These are phyloP conservation scores for Eulithis testata DNA, from an alignment of 2,888 invertebrate genomes.

Conservation along the genomic window DNA sequence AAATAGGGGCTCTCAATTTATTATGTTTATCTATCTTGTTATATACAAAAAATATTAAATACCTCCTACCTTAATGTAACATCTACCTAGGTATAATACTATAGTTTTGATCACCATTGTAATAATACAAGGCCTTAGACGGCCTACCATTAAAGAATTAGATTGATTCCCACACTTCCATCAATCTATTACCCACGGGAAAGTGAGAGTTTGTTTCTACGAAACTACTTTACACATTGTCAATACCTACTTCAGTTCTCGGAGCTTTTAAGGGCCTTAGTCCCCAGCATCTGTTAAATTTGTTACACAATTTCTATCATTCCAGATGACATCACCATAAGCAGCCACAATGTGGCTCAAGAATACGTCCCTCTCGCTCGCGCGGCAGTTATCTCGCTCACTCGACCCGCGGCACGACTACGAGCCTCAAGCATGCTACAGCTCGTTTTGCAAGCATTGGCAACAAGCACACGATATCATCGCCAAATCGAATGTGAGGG, in stretches of 20 bases:
- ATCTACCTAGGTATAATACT: too few relatives aligned
- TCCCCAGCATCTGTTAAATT: too few relatives aligned
- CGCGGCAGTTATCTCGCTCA: constrained; percentile 84
- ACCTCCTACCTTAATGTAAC: too few relatives aligned
- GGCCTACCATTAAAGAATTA: constrained; percentile 8
- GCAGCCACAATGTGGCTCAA: constrained; percentile 87
- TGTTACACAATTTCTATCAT: constrained; percentile 12
- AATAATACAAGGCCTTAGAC: too few relatives aligned
- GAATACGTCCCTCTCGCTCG: constrained; percentile 85
- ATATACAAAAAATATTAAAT: too few relatives aligned
- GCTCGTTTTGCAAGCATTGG: constrained; percentile 97
- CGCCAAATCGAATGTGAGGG: constrained; percentile 86
- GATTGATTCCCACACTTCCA: constrained; percentile 19
- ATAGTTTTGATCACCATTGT: too few relatives aligned
- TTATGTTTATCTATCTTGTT: too few relatives aligned
- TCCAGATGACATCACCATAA: constrained; percentile 56
- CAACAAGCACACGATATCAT: constrained; percentile 95
- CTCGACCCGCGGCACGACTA: constrained; percentile 89
- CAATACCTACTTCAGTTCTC: too few relatives aligned
- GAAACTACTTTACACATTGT: not conserved
- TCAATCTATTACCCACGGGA: constrained; percentile 37
- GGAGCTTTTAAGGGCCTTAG: too few relatives aligned
- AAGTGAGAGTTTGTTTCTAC: constrained; percentile 38
- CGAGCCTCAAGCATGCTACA: constrained; percentile 95
- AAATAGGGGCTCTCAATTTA: too few relatives aligned